These are phyloP conservation scores for Hipparchia semele DNA, from an alignment of 2,888 invertebrate species.

Conservation along the genomic window DNA sequence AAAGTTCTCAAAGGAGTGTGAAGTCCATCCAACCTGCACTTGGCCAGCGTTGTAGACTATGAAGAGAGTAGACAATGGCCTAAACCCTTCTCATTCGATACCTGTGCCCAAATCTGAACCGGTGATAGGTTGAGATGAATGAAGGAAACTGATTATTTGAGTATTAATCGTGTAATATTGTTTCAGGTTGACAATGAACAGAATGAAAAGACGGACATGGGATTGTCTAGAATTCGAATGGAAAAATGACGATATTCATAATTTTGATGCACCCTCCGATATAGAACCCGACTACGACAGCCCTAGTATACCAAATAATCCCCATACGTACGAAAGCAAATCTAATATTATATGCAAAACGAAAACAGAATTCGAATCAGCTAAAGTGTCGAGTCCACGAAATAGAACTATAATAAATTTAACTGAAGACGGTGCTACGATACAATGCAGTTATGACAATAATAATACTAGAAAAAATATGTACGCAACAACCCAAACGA, in stretches of 20 bases:
- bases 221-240: slow-evolving; percentile 84
- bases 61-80: too few relatives aligned
- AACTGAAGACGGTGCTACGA: slow-evolving; percentile 88
- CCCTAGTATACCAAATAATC: slow-evolving; percentile 78
- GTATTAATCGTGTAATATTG: neutral
- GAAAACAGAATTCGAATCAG: slow-evolving; percentile 63
- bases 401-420: slow-evolving; percentile 89
- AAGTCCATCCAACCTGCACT: too few relatives aligned
- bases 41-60: too few relatives aligned
- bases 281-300: slow-evolving; percentile 77
- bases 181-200: slow-evolving; percentile 67
- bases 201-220: slow-evolving; percentile 82
- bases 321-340: slow-evolving; percentile 73
- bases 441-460: slow-evolving; percentile 85
- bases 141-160: too few relatives aligned
- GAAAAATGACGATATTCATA: slow-evolving; percentile 77
- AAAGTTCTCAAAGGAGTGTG: too few relatives aligned
- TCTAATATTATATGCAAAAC: slow-evolving; percentile 57
- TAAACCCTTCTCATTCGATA: too few relatives aligned
- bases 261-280: slow-evolving; percentile 77
- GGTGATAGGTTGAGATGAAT: too few relatives aligned
- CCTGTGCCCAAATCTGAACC: too few relatives aligned
- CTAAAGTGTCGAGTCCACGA: slow-evolving; percentile 61
- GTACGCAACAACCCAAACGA: slow-evolving; percentile 60
- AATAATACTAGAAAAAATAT: slow-evolving; percentile 70